These are phyloP conservation scores for Haliclystus octoradiatus DNA, from an alignment of 30 jellyfish, hydroid and myxozoan species.

Conservation along the genomic window DNA sequence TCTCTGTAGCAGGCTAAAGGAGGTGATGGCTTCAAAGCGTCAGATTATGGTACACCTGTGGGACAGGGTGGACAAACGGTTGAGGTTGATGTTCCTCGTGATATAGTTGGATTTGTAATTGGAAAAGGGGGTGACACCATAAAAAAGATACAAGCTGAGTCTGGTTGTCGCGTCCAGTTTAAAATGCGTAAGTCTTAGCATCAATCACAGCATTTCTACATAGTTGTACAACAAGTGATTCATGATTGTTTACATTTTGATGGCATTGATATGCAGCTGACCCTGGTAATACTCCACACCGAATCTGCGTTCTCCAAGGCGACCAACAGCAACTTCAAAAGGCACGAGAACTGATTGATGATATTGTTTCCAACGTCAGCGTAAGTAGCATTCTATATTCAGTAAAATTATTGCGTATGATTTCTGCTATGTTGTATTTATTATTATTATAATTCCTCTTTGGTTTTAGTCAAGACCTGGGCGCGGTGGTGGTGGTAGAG, in stretches of 20 bases:
- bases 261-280: no score
- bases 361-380: slow-evolving; percentile 56
- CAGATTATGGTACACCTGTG: neutral
- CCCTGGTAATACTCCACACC: slow-evolving; percentile 49
- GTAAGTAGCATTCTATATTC: no score
- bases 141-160: slow-evolving; percentile 65
- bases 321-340: slow-evolving; percentile 76
- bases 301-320: slow-evolving; percentile 79
- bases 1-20: neutral
- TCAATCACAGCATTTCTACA: no score
- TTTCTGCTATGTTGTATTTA: slow-evolving; percentile 45
- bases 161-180: slow-evolving; percentile 96
- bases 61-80: neutral
- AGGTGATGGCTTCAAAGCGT: neutral
- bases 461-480: slow-evolving; percentile 41
- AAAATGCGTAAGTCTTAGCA: slow-evolving; percentile 47
- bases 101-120: slow-evolving; percentile 95
- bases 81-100: slow-evolving; percentile 75
- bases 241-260: no score
- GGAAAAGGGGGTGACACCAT: slow-evolving; percentile 97
- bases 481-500: slow-evolving; percentile 3
- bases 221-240: no score
- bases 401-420: no score
- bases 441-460: slow-evolving; percentile 18
- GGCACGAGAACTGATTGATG: slow-evolving; percentile 65